phyloP scores from a whole-genome alignment of 1,140 invertebrate species.

The Bombus cullumanus region DNA sequence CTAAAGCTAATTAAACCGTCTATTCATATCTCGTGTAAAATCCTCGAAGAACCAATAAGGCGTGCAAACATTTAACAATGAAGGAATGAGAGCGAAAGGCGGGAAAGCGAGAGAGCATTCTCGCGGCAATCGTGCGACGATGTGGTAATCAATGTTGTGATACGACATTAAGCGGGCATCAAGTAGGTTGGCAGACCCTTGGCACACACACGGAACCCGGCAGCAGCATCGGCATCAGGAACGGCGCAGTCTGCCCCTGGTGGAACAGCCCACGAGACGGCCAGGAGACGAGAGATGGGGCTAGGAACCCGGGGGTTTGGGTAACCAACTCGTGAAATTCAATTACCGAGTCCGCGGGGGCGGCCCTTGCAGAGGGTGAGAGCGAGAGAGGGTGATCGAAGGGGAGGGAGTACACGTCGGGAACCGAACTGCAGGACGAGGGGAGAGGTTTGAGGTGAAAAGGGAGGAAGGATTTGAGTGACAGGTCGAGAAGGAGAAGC shows the following conservation, averaged over 20 bases:
- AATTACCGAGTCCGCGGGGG: constrained; percentile 81
- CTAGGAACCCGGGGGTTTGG: constrained; percentile 75
- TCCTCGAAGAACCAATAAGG: background rate
- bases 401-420: constrained; percentile 54
- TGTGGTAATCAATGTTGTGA: constrained; percentile 77
- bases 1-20: background rate
- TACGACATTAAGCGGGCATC: constrained; percentile 77
- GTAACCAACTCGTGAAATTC: constrained; percentile 83
- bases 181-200: constrained; percentile 71
- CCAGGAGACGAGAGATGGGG: constrained; percentile 64
- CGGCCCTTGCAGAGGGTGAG: constrained; percentile 60
- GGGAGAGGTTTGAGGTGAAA: constrained; percentile 64
- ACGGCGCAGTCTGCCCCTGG: constrained; percentile 31
- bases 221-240: constrained; percentile 24
- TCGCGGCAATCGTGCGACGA: constrained; percentile 60
- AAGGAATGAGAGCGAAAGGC: background rate
- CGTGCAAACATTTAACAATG: background rate
- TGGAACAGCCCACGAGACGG: constrained; percentile 27
- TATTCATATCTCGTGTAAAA: background rate
- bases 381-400: constrained; percentile 57
- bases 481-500: constrained; percentile 68
- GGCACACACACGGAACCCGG: constrained; percentile 57
- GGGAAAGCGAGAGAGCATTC: constrained; percentile 13
- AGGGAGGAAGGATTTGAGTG: constrained; percentile 75
- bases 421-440: constrained; percentile 50